phyloP scores from a whole-genome alignment of 2,888 invertebrate genomes.

The Apodemia hepburni region DNA sequence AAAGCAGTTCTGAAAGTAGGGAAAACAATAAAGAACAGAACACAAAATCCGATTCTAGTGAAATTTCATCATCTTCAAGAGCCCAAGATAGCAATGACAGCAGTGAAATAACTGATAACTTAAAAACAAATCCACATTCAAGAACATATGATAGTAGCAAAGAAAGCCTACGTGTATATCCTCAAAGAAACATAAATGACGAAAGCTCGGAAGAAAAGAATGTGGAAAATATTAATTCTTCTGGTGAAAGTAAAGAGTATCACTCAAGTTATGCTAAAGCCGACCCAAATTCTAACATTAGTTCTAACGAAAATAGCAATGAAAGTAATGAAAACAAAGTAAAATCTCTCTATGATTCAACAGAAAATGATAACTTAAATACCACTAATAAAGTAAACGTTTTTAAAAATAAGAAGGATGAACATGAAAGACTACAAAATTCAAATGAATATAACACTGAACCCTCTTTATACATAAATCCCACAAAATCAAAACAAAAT shows the following conservation, averaged over 20 bases:
- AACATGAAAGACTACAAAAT: constrained; percentile 17
- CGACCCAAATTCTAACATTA: constrained; percentile 1
- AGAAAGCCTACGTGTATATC: background rate
- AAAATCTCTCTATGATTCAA: constrained; percentile 2
- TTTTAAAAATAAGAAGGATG: constrained; percentile 10
- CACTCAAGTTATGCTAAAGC: background rate
- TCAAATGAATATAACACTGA: background rate
- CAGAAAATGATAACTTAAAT: background rate
- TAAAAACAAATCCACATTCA: background rate
- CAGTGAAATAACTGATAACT: constrained; percentile 2
- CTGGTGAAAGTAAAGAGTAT: constrained; percentile 18
- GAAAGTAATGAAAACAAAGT: constrained; percentile 24
- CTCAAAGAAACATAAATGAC: background rate
- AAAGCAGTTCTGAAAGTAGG: constrained; percentile 36
- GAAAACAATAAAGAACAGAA: constrained; percentile 27
- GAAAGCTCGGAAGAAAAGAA: constrained; percentile 9
- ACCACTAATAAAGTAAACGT: background rate
- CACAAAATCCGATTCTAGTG: background rate
- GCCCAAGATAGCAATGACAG: constrained; percentile 11
- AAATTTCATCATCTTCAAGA: background rate
- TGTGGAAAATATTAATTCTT: constrained; percentile 1
- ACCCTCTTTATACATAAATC: background rate
- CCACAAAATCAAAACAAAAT: background rate
- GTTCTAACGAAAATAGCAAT: constrained; percentile 27
- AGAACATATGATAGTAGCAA: background rate